Base-by-base conservation (phyloP, 2,888 invertebrate species). In the Nephrotoma appendiculata region DNA sequence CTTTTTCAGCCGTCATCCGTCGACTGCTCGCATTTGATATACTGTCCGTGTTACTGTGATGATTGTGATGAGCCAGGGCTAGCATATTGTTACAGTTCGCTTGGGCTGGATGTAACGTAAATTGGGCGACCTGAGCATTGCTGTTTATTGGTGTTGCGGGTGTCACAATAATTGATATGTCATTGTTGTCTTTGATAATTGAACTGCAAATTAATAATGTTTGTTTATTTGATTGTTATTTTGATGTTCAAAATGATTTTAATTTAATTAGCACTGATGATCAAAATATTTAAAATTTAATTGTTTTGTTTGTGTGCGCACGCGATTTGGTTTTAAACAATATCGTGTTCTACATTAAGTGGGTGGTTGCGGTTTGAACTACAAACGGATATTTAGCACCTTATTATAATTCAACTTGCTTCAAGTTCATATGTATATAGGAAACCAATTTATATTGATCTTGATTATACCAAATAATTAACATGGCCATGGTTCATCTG, bases 1-100 rank as follows among this genome's bases (percentile, higher is more conserved):
- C 83, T 83, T 85, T 52, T 71, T 86, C 86, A 57, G 44, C 84
- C 15, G 87, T 87, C 87, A 87, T 87, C 12, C 87, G 41, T 42
- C 87, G 41, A 85, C 87, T 87, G 12, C 87, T 83, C n/a, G 87
- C 85, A 71, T 31, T 71, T 11, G 71, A 71, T 52, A 52, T 52
- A 71, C 31, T 71, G 7, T 71, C 71, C 71, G 31, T 9, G 12
- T 71, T 71, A 15, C 5, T n/a, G 48, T 71, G 11, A 71, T 71
- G 6, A 31, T 71, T 71, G 71, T 71, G 71, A 71, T 71, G 71
- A 11, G 71, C 31, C 12, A 71, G 9, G 5, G 31, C 71, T 31
- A 71, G 4, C 7, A 71, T 31, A 71, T 71, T 71, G 31, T 31
- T 31, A 2, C 2, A 2, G 7, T 71, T 71, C 3, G 31, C 9